Conservation (phyloP, 2,888 invertebrate species). For the Andrena camellia region DNA sequence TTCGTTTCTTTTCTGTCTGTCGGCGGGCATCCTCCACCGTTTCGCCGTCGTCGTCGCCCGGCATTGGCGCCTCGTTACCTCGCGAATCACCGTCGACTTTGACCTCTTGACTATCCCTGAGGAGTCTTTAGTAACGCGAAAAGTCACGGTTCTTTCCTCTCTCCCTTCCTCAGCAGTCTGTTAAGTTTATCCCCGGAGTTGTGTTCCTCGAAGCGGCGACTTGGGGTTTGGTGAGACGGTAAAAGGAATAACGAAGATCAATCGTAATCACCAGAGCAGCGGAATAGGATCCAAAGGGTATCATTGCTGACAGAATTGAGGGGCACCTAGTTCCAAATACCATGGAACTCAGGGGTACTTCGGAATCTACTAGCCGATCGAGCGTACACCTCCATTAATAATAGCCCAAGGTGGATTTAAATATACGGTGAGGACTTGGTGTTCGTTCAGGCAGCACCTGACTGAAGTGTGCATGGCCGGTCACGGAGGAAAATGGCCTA, state of each 20-base stretch:
- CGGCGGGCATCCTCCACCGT: slow-evolving; percentile 23
- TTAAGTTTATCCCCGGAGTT: too few relatives aligned
- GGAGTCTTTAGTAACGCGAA: not conserved
- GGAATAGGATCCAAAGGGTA: too few relatives aligned
- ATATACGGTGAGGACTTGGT: slow-evolving; percentile 70
- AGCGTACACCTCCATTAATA: slow-evolving; percentile 69
- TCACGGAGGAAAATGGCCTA: slow-evolving; percentile 26
- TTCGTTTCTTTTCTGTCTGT: slow-evolving; percentile 60
- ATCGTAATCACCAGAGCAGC: too few relatives aligned
- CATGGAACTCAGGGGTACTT: slow-evolving; percentile 9
- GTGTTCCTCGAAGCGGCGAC: not conserved
- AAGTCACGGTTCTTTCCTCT: not conserved
- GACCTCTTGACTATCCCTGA: slow-evolving; percentile 41
- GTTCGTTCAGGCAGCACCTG: slow-evolving; percentile 55
- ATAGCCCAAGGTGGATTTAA: slow-evolving; percentile 75
- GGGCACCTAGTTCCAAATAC: not conserved
- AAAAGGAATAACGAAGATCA: too few relatives aligned
- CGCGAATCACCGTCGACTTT: slow-evolving; percentile 38
- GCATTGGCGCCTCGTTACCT: slow-evolving; percentile 51
- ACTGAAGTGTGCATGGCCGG: slow-evolving; percentile 50
- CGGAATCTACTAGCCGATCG: slow-evolving; percentile 54
- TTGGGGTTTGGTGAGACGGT: too few relatives aligned
- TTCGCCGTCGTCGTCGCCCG: slow-evolving; percentile 22
- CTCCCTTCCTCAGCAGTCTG: not conserved
- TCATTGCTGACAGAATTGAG: not conserved